Conservation (phyloP, 37 sponge, comb jelly and placozoan species). For the Crambe crambe region DNA sequence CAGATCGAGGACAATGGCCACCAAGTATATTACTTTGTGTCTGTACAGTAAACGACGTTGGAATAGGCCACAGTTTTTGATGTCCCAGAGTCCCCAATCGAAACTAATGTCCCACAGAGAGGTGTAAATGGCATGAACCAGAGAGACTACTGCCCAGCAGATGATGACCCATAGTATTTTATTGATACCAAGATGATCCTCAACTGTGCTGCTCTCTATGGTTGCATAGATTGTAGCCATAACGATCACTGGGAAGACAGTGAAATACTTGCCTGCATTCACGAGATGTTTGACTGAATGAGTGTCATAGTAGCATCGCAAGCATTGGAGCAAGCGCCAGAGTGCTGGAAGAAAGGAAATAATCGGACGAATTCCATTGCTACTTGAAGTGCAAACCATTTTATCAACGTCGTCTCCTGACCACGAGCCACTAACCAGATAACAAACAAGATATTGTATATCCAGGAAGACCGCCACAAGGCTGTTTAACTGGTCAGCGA, state of each 20-base stretch:
- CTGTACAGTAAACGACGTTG: conserved; percentile 67
- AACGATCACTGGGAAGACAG: conserved; percentile 82
- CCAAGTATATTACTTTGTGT: conserved; percentile 53
- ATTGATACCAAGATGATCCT: neutral
- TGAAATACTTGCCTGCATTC: conserved; percentile 94
- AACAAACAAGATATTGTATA: conserved; percentile 84
- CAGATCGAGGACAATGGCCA: conserved; percentile 83
- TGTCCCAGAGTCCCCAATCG: conserved; percentile 92
- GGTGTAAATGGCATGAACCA: conserved; percentile 81
- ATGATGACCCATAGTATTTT: conserved; percentile 34
- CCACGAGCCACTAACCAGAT: conserved; percentile 32
- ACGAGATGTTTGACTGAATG: conserved; percentile 72
- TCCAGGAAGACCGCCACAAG: conserved; percentile 85
- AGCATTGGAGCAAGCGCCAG: conserved; percentile 91
- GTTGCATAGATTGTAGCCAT: conserved; percentile 69
- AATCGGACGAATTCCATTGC: conserved; percentile 76
- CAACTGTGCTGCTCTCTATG: neutral
- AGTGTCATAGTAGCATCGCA: conserved; percentile 83
- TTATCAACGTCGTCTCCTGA: neutral
- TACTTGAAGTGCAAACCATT: conserved; percentile 32
- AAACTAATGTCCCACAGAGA: conserved; percentile 90
- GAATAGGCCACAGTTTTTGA: conserved; percentile 23
- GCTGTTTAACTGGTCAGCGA: conserved; percentile 97
- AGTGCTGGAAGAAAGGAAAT: conserved; percentile 88
- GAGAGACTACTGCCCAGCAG: conserved; percentile 53